Base-by-base conservation (phyloP, 2,888 invertebrate species). In the Laspeyria flexula region DNA sequence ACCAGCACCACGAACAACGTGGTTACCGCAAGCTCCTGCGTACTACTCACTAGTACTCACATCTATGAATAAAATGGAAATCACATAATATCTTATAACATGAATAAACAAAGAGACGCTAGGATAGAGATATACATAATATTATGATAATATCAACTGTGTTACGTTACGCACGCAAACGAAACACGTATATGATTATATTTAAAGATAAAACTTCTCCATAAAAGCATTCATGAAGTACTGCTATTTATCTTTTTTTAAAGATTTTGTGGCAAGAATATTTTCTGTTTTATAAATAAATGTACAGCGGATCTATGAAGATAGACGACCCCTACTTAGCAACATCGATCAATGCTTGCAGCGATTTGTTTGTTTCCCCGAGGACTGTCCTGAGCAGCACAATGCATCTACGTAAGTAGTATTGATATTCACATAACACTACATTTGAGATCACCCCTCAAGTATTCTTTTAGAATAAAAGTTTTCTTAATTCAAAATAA, bases 131-230 rank as follows among this genome's bases (percentile, higher is more conserved):
- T 55, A 37, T 33, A 61, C 59, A 46, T 62, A 61, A 43, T 34
- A 23, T 53, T 50, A 63, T 63, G 44, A 50, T 53, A 58, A 58
- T 58, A 58, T 39, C 41, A 42, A 50, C 34, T 51, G 41, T 42
- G 35, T 62, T 44, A 47, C 38, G 25, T 34, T 11, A 34, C 7
- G 16, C 21, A n/a, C 33, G 38, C 47, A 44, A 56, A 62, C 45
- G 37, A 42, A 60, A 60, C n/a, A 34, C 42, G 40, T 27, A 41
- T 37, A 37, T 1, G 21, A 37, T 37, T 11, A 21, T 33, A 5
- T 42, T 42, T 30, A 15, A 29, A 15, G 18, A 40, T 12, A 30
- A 0, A 29, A 29, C 21, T 21, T 30, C 30, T 18, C 11, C 16
- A 41, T 21, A 30, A n/a, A 12, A 1, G 16, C 10, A 3, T 30